Base-by-base conservation (phyloP, 2,113 vertebrate genomes). In the Puma concolor region DNA sequence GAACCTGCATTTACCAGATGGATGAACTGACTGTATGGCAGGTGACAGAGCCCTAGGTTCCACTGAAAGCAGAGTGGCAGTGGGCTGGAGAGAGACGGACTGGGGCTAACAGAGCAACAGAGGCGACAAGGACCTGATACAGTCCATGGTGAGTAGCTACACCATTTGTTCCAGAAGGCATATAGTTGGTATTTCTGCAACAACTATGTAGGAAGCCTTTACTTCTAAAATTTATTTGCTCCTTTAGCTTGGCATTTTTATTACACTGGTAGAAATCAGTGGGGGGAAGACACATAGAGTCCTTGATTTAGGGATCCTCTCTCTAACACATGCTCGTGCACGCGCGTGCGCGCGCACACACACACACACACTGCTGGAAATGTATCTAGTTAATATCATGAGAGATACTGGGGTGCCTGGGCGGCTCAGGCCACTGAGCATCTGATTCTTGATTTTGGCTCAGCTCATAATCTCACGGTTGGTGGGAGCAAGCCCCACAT, bases 241-340 rank as follows among this genome's bases (percentile, higher is more conserved):
- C 50, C 36, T 88, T 84, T 81, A 88, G 29, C 23, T 74, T 87
- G 48, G 91, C 27, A 48, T 76, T 81, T 96, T 90, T 91, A 82
- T 89, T 63, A 36, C 21, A 21, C 5, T 27, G 52, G n/a, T 74
- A 86, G 66, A 93, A 92, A 74, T 88, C 63, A 82, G 31, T 71
- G 10, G 54, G 19, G n/a, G n/a, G 7, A 9, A 50, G 52, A 64
- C 5, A n/a, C 64, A 77, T 38, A 69, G 29, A 76, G 76, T 67
- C 57, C 13, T 74, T 74, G 74, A 71, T 69, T 96, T 88, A 72
- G 64, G 25, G 27, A 14, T 27, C 19, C 31, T 64, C 12, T 76
- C 41, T 77, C 14, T 31, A 93, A 31, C 19, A 85, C 41, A 38
- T 31, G 44, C 23, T 38, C 13, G 1, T 21, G 19, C 8, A 38